These are phyloP conservation scores for Nothobranchius furzeri DNA, from an alignment of 2,113 vertebrate genomes.

Conservation along the genomic window DNA sequence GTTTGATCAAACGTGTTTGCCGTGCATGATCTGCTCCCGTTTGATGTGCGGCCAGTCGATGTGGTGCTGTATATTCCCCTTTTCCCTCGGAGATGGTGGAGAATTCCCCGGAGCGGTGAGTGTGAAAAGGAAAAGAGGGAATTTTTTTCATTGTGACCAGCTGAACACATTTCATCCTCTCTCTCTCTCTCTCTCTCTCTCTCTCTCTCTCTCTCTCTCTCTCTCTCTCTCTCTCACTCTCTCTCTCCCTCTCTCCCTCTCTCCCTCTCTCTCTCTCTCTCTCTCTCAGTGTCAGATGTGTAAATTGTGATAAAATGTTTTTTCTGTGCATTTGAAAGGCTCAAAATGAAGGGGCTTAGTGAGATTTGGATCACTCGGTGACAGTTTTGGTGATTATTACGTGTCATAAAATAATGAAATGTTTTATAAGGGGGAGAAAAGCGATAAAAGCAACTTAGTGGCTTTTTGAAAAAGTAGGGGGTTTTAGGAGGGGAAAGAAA, in stretches of 20 bases:
- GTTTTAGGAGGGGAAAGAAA: slow-evolving; percentile 25
- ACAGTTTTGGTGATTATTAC: slow-evolving; percentile 16
- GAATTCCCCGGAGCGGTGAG: slow-evolving; percentile 47
- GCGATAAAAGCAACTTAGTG: not conserved
- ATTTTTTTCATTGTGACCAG: slow-evolving; percentile 22
- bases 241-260: too few species aligned
- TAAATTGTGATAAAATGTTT: slow-evolving; percentile 42
- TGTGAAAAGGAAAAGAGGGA: slow-evolving; percentile 34
- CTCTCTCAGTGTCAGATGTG: slow-evolving; percentile 17
- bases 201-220: too few species aligned
- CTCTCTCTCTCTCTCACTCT: slow-evolving; percentile 1
- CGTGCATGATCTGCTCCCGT: slow-evolving; percentile 59
- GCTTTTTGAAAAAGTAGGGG: slow-evolving; percentile 3
- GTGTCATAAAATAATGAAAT: slow-evolving; percentile 20
- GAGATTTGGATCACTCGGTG: not conserved
- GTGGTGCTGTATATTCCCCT: slow-evolving; percentile 45
- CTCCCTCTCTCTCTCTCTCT: not conserved
- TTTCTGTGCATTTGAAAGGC: slow-evolving; percentile 2
- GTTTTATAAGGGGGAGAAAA: not conserved
- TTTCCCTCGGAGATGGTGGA: slow-evolving; percentile 30
- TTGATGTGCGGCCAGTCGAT: slow-evolving; percentile 65
- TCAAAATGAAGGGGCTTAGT: slow-evolving; percentile 22
- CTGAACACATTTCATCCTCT: slow-evolving; percentile 20
- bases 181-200: not conserved
- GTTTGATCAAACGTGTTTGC: slow-evolving; percentile 63